Base-by-base conservation (phyloP, 2,888 invertebrate genomes). In the Papilio protenor region DNA sequence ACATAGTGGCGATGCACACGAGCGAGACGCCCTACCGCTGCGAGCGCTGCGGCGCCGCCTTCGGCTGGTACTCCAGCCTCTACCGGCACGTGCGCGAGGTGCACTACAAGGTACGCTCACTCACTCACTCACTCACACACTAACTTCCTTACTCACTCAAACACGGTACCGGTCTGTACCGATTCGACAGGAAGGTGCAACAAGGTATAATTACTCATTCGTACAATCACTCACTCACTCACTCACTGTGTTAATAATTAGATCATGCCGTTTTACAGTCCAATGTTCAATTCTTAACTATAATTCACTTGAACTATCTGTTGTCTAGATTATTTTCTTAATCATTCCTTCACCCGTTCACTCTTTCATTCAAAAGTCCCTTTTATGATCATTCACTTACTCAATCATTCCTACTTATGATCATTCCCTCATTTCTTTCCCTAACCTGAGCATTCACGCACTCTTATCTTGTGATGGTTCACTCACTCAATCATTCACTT, bases 61-160 rank as follows among this genome's bases (percentile, higher is more conserved):
- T 94, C 86, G 91, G 92, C 33, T 94, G 94, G 94, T 93, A 94
- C 88, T 92, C 92, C 77, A 89, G 89, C n/a, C 87, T 94, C 1
- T 94, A 94, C 87, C 77, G 94, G 0, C 94, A 94, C 82, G 86
- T 90, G 12, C 47, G 91, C 0, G 94, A 94, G 81, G 92, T 94
- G 76, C 94, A 94, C 80, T 89, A 92, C 77, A 93, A 93, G 92
- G 94, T 93, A 73, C n/a, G 8, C 40, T n/a, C 27, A 23, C 55
- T n/a, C 8, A 55, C 55, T 8, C 61, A 61, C 27, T 27, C 27
- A 27, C 27, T 21, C 55, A 52, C 47, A 4, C 47, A 47, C 47
- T 47, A 11, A 47, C 47, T 12, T 1, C 2, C 12, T 47, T 6
- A 47, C 12, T 47, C 47, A 11, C 47, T 47, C 12, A 47, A 2